Percentiles rank a stretch among this genome's conserved stretches.
Evolutionary conservation across 2,797 vertebrate genomes (phyloP).

Genomic region (Zalophus californianus): DNA sequence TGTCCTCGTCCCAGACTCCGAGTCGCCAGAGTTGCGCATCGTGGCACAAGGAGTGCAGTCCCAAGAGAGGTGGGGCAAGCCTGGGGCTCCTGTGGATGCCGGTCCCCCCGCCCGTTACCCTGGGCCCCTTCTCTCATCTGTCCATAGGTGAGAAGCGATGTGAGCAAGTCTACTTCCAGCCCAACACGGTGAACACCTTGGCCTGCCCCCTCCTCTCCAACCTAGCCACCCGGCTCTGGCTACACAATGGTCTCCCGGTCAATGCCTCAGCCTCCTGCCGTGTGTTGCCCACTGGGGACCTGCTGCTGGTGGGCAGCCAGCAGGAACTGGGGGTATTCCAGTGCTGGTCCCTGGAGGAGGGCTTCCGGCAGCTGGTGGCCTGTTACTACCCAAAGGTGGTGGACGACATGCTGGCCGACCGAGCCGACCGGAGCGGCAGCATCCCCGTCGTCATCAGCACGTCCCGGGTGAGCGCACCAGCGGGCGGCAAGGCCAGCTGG

Average conservation of each 20-base stretch:
- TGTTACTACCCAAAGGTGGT: constrained; percentile 94
- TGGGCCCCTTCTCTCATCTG: background rate
- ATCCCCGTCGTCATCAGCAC: constrained; percentile 82
- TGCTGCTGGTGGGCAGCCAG: constrained; percentile 94
- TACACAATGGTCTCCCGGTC: constrained; percentile 87
- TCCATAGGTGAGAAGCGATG: constrained; percentile 88
- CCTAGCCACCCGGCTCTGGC: constrained; percentile 93
- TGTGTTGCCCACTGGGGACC: constrained; percentile 92
- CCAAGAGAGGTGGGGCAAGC: background rate
- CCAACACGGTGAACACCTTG: constrained; percentile 93
- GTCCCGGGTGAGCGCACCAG: constrained; percentile 84
- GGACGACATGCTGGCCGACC: constrained; percentile 80
- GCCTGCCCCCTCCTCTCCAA: constrained; percentile 95
- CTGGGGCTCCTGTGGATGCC: background rate
- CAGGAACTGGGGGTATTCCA: constrained; percentile 92
- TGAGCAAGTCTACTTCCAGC: constrained; percentile 90
- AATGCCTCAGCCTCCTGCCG: constrained; percentile 92
- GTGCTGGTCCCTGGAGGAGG: constrained; percentile 96
- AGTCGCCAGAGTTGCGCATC: background rate
- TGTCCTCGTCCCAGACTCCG: background rate
- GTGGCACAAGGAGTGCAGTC: background rate
- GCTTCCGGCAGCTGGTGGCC: constrained; percentile 93
- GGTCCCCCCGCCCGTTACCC: background rate
- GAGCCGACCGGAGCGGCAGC: constrained; percentile 72
- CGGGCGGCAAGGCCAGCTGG: constrained; percentile 83